phyloP scores from a whole-genome alignment of 2,113 vertebrate species.

The Cairina moschata region DNA sequence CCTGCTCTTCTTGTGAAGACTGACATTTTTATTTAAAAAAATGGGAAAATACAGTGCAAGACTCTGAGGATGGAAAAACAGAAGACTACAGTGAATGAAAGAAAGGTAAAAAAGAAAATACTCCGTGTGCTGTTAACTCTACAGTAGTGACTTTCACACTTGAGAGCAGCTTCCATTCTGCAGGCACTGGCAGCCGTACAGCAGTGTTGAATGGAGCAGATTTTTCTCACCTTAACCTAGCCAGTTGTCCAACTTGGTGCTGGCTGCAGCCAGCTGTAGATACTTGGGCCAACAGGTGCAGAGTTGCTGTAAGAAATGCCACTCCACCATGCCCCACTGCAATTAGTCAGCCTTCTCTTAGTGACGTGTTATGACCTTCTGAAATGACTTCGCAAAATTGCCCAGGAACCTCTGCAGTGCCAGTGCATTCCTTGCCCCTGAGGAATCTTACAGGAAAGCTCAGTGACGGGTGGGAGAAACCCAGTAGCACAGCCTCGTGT shows the following conservation, averaged over 20 bases:
- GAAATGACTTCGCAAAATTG: neutral
- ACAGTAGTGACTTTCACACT: neutral
- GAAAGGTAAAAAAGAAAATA: neutral
- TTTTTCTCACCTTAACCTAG: neutral
- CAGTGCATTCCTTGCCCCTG: neutral
- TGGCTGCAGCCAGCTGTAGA: neutral
- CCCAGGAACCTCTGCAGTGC: neutral
- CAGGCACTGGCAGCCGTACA: neutral
- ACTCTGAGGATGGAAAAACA: neutral
- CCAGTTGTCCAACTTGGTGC: neutral
- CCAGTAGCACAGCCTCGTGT: neutral
- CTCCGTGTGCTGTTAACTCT: neutral
- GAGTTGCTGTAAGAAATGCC: neutral
- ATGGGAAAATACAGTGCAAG: neutral
- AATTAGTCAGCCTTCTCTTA: neutral
- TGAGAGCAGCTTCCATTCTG: neutral
- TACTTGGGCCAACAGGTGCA: neutral
- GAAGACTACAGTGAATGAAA: neutral
- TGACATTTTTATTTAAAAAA: neutral
- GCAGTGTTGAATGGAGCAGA: neutral
- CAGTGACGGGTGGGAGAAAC: neutral
- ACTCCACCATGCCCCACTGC: neutral
- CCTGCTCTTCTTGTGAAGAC: neutral
- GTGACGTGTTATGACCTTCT: neutral
- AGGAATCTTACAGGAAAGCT: neutral